Percentiles rank a stretch among this genome's conserved stretches.
These are phyloP conservation scores for Pampus argenteus DNA, from an alignment of 2,797 vertebrate species.

Conservation along the genomic window DNA sequence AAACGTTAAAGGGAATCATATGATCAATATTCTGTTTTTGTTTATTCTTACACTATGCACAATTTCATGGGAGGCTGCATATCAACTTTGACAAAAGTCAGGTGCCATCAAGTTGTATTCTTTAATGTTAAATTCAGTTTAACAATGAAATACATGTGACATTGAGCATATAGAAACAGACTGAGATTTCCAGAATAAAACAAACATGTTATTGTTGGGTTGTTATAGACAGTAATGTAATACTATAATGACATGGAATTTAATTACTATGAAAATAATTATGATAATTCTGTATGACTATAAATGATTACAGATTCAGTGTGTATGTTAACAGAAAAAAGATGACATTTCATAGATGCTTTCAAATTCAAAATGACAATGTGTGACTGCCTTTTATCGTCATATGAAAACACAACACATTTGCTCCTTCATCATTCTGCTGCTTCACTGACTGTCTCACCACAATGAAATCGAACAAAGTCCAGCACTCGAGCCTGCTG, in stretches of 20 bases:
- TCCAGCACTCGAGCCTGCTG: constrained; percentile 87
- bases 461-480: constrained; percentile 92
- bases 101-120: background rate
- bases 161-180: background rate
- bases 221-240: too few relatives aligned
- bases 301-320: too few relatives aligned
- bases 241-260: too few relatives aligned
- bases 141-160: background rate
- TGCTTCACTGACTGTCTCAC: constrained; percentile 77
- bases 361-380: constrained; percentile 37
- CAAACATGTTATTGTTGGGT: constrained; percentile 45
- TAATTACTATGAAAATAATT: too few relatives aligned
- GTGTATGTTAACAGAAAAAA: too few relatives aligned
- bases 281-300: too few relatives aligned
- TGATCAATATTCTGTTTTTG: background rate
- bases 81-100: background rate
- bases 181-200: background rate
- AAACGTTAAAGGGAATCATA: background rate
- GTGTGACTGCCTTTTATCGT: constrained; percentile 33
- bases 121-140: background rate
- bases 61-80: background rate
- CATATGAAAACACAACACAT: constrained; percentile 19
- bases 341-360: too few relatives aligned
- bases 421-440: constrained; percentile 47
- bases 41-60: background rate